phyloP scores from a whole-genome alignment of 2,888 invertebrate species.

The Cheilosia variabilis region DNA sequence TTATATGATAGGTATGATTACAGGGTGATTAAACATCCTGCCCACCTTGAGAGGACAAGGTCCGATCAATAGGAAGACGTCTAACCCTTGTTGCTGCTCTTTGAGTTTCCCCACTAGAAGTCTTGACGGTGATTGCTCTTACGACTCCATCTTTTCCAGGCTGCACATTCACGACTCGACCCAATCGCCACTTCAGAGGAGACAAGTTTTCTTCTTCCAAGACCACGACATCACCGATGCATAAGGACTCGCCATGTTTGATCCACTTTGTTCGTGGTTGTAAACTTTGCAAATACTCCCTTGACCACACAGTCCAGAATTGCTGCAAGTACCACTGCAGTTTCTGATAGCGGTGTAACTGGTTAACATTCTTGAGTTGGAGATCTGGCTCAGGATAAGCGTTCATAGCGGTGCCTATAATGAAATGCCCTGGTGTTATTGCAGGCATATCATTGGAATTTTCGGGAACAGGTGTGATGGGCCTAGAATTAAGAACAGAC shows the following conservation, averaged over 20 bases:
- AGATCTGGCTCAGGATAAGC: slow-evolving; percentile 53
- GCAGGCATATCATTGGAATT: slow-evolving; percentile 48
- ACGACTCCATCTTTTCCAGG: slow-evolving; percentile 17
- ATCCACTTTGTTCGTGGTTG: slow-evolving; percentile 26
- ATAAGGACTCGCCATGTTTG: slow-evolving; percentile 9
- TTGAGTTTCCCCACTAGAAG: slow-evolving; percentile 32
- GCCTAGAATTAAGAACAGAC: slow-evolving; percentile 61
- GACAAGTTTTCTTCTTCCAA: slow-evolving; percentile 34
- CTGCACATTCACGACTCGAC: slow-evolving; percentile 12
- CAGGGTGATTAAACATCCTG: slow-evolving; percentile 14
- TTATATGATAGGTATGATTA: no score
- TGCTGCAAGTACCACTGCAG: slow-evolving; percentile 50
- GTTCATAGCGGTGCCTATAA: slow-evolving; percentile 59
- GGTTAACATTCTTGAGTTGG: slow-evolving; percentile 27
- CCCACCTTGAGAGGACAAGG: slow-evolving; percentile 38
- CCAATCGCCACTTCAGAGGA: slow-evolving; percentile 37
- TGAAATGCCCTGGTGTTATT: slow-evolving; percentile 65
- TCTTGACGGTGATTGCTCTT: slow-evolving; percentile 38
- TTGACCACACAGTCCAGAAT: slow-evolving; percentile 57
- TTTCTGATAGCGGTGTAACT: slow-evolving; percentile 44
- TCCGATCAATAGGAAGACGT: slow-evolving; percentile 36
- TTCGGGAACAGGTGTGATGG: slow-evolving; percentile 59
- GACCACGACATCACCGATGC: slow-evolving; percentile 36
- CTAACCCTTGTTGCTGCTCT: slow-evolving; percentile 36
- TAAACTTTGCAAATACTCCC: slow-evolving; percentile 41